Base-by-base conservation (phyloP, 53 echinoderm and acorn worm species). In the Mesocentrotus franciscanus region DNA sequence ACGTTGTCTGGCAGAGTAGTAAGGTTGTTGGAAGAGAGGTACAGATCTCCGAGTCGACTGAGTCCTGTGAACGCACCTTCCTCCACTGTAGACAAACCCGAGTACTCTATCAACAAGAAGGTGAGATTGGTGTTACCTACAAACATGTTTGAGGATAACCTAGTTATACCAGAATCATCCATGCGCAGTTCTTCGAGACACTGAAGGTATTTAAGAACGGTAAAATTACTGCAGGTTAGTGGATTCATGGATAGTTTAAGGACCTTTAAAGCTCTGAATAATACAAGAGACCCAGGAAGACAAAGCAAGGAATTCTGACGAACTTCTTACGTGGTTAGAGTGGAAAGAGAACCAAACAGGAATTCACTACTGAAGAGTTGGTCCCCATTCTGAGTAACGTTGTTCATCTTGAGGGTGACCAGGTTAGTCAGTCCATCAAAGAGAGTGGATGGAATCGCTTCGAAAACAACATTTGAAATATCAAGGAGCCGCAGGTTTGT, bases 1-100 rank as follows among this genome's bases (percentile, higher is more conserved):
- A 90, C 90, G 60, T 90, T 60, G 11, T 58, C 8, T 60, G 95
- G 95, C 26, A 90, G 36, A 56, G 91, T 74, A 18, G 95, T 90
- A 58, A 95, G 26, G 61, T 91, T 90, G 78, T 95, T 95, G 24
- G 30, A 90, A 32, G 56, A 90, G 35, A 95, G 90, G 55, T 90
- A 60, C 14, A 95, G 90, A 5, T 90, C 78, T 56, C 20, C 62
- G 5, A 95, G 33, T 7, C 22, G 58, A 34, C 79, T 27, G 0
- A 95, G 91, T 59, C 95, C 95, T 10, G n/a, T 58, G 30, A 95
- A 91, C 9, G 95, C 95, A 32, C 59, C 78, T 26, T 75, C 78
- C 27, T 95, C 95, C 20, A 95, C 81, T 17, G 39, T 17, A 49
- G 95, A 87, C n/a, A 94, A 64, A n/a, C 15, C 49, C 8, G 95